Evolutionary conservation across 2,888 invertebrate genomes (phyloP).

Genomic region (Troides aeacus): DNA sequence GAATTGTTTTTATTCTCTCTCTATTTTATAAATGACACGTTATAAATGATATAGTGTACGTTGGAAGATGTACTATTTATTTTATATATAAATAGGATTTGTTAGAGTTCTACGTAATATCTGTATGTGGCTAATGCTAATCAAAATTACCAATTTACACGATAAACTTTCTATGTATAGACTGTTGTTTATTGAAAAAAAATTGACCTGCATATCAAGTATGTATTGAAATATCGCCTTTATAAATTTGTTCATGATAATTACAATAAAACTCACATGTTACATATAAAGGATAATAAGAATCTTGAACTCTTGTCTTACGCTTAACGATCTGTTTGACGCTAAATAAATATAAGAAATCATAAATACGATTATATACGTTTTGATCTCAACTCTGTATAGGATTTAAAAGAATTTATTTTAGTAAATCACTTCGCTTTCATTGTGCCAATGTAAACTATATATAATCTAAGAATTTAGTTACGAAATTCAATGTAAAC

Average conservation of each 20-base stretch:
- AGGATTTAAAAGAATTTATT: conserved; percentile 11
- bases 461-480: conserved; percentile 1
- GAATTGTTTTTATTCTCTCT: conserved; percentile 33
- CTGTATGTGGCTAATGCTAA: neutral
- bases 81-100: conserved; percentile 3
- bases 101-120: neutral
- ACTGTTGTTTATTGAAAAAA: conserved; percentile 3
- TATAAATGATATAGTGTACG: neutral
- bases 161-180: neutral
- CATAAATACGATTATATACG: conserved; percentile 2
- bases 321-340: conserved; percentile 4
- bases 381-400: conserved; percentile 26
- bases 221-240: neutral
- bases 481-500: neutral
- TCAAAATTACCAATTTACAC: neutral
- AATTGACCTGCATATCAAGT: conserved; percentile 9
- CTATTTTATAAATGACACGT: neutral
- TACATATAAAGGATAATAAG: neutral
- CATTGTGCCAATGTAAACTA: conserved; percentile 25
- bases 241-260: neutral
- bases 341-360: conserved; percentile 1
- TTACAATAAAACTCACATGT: neutral
- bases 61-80: conserved; percentile 7
- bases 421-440: conserved; percentile 23
- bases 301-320: neutral